Conservation (phyloP, 2,797 vertebrate species). For the Podargus strigoides region DNA sequence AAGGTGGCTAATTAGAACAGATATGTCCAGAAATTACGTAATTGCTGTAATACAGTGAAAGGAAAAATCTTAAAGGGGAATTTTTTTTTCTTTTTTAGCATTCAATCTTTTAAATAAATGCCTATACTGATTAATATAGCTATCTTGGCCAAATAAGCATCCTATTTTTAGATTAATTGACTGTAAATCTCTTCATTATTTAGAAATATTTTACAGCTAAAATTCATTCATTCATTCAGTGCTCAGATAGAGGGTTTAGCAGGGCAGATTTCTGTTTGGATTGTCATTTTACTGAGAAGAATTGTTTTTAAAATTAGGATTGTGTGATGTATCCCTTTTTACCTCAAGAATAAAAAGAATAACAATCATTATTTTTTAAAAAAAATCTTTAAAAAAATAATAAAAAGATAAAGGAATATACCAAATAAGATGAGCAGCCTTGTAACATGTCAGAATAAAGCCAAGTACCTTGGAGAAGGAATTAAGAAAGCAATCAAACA, state of each 20-base stretch:
- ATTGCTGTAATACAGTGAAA: not conserved
- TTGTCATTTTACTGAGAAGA: not conserved
- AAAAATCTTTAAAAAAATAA: not conserved
- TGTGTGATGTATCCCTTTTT: not conserved
- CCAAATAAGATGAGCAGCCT: not conserved
- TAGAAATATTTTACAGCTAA: not conserved
- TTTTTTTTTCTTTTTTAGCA: not conserved
- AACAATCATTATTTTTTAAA: not conserved
- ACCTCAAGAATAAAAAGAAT: not conserved
- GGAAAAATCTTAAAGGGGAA: not conserved
- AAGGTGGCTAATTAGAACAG: not conserved
- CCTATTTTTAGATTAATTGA: not conserved
- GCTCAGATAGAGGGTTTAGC: not conserved
- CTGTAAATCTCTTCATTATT: not conserved
- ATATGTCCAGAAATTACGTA: not conserved
- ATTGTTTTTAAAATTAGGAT: not conserved
- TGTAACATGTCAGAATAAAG: not conserved
- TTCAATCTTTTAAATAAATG: not conserved
- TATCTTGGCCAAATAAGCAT: not conserved
- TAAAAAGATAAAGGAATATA: not conserved
- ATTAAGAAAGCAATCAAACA: constrained; percentile 12
- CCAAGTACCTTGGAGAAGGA: not conserved
- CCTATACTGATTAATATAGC: not conserved
- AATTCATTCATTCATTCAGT: not conserved
- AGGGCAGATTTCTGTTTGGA: not conserved